Evolutionary conservation across 2,797 vertebrate genomes (phyloP), one percentile per base, ranked within the genome.

Genomic region (Fistularia commersonii): DNA sequence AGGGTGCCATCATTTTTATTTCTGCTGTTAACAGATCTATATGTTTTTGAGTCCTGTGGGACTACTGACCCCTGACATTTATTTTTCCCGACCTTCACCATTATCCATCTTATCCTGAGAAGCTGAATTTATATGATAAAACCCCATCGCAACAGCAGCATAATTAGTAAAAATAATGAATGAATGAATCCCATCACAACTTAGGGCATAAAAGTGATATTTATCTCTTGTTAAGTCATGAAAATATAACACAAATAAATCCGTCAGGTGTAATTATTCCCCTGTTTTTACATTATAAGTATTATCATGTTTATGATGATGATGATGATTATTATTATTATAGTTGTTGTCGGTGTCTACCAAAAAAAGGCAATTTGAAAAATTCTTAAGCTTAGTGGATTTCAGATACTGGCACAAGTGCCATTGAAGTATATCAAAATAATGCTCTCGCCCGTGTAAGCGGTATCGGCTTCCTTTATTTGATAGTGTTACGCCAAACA

Each of bases 401-500:
- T 2, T 23, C 23, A 23, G 23, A 23, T 23, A 23, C 23, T 23
- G 23, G 35, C 35, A 36, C 35, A 36, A 10, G 9, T 10, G 9
- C 1, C 35, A 36, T 36, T 62, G 43, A 51, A 14, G 45, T 13
- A 48, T 55, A 49, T 48, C 48, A 32, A 42, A 37, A 59, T 61
- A 58, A 37, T 6, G 31, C 42, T 34, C 14, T 32, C 65, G 42
- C 40, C 46, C 48, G 44, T 56, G 35, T 51, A 55, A 57, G 71
- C 46, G 57, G 56, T 58, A 51, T 52, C 51, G 3, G 64, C 37
- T 47, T 54, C 48, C 51, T 72, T 48, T 60, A 47, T 61, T 67
- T 74, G 66, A 76, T 71, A 64, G 56, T 66, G 53, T 68, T 69
- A 51, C 41, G 45, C 58, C 58, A 82, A 81, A 85, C 79, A 69